phyloP scores from a whole-genome alignment of 2,113 vertebrate genomes.

The Castor canadensis region DNA sequence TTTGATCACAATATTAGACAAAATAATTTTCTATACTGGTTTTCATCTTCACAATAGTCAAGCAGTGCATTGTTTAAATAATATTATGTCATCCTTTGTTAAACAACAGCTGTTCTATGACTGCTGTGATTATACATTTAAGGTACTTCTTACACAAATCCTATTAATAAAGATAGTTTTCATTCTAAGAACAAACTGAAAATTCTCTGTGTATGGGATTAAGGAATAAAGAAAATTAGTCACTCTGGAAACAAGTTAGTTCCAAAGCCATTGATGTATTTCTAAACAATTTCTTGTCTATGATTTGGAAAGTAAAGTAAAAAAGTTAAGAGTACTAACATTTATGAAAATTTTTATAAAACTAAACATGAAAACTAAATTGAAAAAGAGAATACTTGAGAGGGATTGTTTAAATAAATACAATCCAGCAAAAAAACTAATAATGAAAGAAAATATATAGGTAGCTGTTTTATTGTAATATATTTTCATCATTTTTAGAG shows the following conservation, averaged over 20 bases:
- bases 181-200: neutral
- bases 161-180: neutral
- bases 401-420: neutral
- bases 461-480: neutral
- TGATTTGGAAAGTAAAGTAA: neutral
- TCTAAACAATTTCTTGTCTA: neutral
- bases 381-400: conserved; percentile 1
- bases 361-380: conserved; percentile 1
- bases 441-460: neutral
- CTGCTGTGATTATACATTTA: neutral
- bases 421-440: neutral
- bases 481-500: neutral
- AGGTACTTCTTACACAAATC: neutral
- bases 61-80: neutral
- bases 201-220: neutral
- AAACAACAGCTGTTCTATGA: neutral
- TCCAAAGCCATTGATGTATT: neutral
- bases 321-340: neutral
- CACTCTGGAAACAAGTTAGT: neutral
- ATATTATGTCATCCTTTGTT: neutral
- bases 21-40: neutral
- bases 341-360: conserved; percentile 11
- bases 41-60: neutral
- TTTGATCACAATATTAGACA: neutral
- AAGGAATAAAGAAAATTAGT: conserved; percentile 21